These are phyloP conservation scores for Cherax quadricarinatus DNA, from an alignment of 1,140 invertebrate genomes.

Conservation along the genomic window DNA sequence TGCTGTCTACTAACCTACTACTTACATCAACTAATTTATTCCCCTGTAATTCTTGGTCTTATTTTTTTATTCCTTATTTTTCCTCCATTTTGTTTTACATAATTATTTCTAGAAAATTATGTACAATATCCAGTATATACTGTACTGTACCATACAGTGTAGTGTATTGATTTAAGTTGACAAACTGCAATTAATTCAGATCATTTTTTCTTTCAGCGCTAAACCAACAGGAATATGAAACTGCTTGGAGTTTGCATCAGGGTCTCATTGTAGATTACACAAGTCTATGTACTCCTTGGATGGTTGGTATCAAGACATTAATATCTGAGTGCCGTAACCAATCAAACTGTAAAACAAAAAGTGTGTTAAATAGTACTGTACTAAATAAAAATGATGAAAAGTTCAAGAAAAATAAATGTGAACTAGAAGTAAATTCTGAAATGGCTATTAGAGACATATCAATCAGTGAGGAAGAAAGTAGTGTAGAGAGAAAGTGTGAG, in stretches of 20 bases:
- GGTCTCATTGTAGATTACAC: constrained; percentile 62
- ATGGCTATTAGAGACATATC: neutral
- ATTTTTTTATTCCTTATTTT: too few species aligned
- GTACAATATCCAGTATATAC: too few species aligned
- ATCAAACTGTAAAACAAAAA: neutral
- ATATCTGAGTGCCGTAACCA: constrained; percentile 31
- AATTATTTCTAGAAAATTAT: too few species aligned
- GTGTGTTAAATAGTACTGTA: neutral
- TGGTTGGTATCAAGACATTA: constrained; percentile 57
- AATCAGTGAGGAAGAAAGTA: neutral
- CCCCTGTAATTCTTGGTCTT: too few species aligned
- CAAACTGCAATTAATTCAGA: neutral
- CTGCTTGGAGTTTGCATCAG: constrained; percentile 52
- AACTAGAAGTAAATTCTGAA: neutral
- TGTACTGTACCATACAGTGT: too few species aligned
- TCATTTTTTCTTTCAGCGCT: constrained; percentile 42
- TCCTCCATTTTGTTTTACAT: too few species aligned
- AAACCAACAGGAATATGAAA: neutral
- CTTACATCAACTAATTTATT: too few species aligned
- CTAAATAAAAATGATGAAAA: neutral
- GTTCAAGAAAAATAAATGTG: neutral
- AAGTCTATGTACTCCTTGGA: constrained; percentile 57
- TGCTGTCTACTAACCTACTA: too few species aligned
- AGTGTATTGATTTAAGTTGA: too few species aligned
- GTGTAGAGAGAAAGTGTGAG: neutral